phyloP scores from a whole-genome alignment of 37 sponge, comb jelly and placozoan species.

The Bolinopsis microptera region DNA sequence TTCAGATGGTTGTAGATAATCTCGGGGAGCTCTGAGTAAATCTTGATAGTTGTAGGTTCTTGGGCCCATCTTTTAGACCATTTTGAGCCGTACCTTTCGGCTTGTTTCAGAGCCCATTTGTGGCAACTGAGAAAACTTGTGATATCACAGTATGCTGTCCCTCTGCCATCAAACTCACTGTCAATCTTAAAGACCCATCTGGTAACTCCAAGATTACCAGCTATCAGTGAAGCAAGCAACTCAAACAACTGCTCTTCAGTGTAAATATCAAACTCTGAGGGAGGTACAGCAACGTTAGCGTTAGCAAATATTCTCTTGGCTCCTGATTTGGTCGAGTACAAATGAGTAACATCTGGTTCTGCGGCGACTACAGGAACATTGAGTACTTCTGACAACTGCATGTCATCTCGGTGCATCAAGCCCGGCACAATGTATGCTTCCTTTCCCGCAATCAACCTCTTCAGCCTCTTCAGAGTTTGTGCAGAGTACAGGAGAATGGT shows the following conservation, averaged over 20 bases:
- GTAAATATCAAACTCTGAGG: slow-evolving; percentile 77
- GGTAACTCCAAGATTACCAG: slow-evolving; percentile 69
- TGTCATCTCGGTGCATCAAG: slow-evolving; percentile 75
- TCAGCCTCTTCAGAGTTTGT: slow-evolving; percentile 69
- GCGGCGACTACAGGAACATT: slow-evolving; percentile 76
- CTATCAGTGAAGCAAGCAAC: slow-evolving; percentile 72
- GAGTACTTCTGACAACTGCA: slow-evolving; percentile 81
- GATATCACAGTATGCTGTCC: slow-evolving; percentile 92
- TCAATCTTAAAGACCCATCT: slow-evolving; percentile 89
- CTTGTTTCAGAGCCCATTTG: slow-evolving; percentile 80
- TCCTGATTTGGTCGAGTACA: slow-evolving; percentile 81
- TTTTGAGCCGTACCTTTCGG: slow-evolving; percentile 79
- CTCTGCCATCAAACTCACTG: slow-evolving; percentile 72
- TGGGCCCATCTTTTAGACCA: slow-evolving; percentile 87
- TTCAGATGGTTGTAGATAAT: slow-evolving; percentile 66
- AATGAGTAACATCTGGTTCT: slow-evolving; percentile 73
- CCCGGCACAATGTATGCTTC: slow-evolving; percentile 82
- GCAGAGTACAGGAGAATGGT: slow-evolving; percentile 74
- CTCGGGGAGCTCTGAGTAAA: slow-evolving; percentile 68
- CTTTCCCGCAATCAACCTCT: slow-evolving; percentile 76
- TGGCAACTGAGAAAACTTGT: slow-evolving; percentile 72
- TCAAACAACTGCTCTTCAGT: slow-evolving; percentile 76
- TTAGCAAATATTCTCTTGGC: slow-evolving; percentile 69
- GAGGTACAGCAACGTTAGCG: slow-evolving; percentile 68
- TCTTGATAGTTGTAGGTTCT: slow-evolving; percentile 67